Conservation (phyloP, 2,797 vertebrate species). For the Argentina silus region DNA sequence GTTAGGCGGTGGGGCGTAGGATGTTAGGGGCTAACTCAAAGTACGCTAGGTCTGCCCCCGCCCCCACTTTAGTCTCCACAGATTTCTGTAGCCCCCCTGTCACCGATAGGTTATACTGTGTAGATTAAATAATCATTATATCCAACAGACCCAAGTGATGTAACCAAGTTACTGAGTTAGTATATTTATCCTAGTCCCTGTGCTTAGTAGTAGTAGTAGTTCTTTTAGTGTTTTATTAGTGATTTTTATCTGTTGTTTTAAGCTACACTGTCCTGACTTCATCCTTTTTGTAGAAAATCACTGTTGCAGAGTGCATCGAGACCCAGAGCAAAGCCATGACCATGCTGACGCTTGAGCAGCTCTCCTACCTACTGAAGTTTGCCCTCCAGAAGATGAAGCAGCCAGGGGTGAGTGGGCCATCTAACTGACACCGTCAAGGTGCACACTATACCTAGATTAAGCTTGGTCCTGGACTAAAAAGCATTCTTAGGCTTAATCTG, state of each 20-base stretch:
- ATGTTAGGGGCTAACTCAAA: neutral
- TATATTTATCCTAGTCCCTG: neutral
- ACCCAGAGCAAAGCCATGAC: slow-evolving; percentile 99
- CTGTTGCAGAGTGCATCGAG: slow-evolving; percentile 98
- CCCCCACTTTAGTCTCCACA: no score
- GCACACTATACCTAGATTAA: neutral
- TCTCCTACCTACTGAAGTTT: slow-evolving; percentile 98
- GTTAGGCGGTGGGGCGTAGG: slow-evolving; percentile 23
- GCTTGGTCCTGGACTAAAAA: neutral
- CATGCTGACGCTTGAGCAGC: slow-evolving; percentile 96
- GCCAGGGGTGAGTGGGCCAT: slow-evolving; percentile 89
- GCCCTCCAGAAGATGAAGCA: slow-evolving; percentile 99
- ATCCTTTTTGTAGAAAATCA: slow-evolving; percentile 90
- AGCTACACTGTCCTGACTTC: neutral
- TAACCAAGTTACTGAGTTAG: neutral
- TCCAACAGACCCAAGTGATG: no score
- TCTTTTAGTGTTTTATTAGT: neutral
- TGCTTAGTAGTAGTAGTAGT: neutral
- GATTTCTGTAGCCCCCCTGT: neutral
- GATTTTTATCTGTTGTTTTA: neutral
- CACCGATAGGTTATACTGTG: neutral
- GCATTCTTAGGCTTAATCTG: no score
- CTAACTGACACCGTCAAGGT: neutral
- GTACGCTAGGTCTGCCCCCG: no score
- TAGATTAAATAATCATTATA: no score